Evolutionary conservation across 2,888 invertebrate genomes (phyloP).

Genomic region (Notocelia uddmanniana): DNA sequence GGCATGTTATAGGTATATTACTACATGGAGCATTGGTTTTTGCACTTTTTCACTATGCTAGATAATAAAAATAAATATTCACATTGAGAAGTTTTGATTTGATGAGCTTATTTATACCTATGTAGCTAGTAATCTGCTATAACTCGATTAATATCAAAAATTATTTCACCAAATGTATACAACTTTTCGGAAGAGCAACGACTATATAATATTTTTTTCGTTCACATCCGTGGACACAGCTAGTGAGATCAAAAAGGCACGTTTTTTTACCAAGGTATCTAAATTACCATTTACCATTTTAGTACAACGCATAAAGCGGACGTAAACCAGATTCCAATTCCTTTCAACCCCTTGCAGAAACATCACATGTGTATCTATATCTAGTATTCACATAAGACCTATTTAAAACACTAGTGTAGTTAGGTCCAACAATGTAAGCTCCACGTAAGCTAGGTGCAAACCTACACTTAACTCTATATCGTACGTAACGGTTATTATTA

Average conservation of each 20-base stretch:
- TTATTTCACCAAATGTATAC: too few species aligned
- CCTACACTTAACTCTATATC: slow-evolving; percentile 39
- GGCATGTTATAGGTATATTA: too few species aligned
- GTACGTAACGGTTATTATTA: slow-evolving; percentile 44
- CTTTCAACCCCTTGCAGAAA: not conserved
- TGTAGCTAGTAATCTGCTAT: too few species aligned
- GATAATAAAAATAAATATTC: too few species aligned
- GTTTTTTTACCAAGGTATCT: slow-evolving; percentile 4
- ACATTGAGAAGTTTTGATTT: too few species aligned
- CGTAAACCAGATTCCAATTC: not conserved
- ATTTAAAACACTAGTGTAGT: slow-evolving; percentile 3
- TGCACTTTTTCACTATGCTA: too few species aligned
- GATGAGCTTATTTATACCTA: too few species aligned
- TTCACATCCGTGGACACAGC: too few species aligned
- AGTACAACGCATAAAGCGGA: not conserved
- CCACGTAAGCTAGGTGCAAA: slow-evolving; percentile 43
- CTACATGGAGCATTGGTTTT: too few species aligned
- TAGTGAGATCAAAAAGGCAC: not conserved
- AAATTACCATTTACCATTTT: not conserved
- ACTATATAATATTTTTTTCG: too few species aligned
- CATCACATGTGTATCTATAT: not conserved
- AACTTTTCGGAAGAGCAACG: too few species aligned
- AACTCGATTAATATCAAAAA: too few species aligned
- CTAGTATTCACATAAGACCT: slow-evolving; percentile 1
- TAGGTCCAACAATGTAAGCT: slow-evolving; percentile 14